Evolutionary conservation across 1,140 invertebrate genomes (phyloP), one percentile per base, ranked within the genome.

Genomic region (Heliothis subflexa): DNA sequence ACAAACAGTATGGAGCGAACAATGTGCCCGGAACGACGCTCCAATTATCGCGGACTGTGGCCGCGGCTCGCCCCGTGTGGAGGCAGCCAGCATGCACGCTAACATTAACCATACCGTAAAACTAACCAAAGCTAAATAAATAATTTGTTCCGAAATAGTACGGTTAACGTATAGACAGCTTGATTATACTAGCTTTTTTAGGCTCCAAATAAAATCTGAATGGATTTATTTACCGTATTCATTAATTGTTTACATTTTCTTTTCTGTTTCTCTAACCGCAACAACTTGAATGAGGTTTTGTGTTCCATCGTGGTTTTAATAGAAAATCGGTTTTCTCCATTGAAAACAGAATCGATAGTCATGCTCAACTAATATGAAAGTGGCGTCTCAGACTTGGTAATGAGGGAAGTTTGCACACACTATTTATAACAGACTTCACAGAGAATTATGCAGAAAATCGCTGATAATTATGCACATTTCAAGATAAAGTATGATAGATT

Each of bases 1-100:
- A 87, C 84, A 84, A 84, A 84, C 74, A 77, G 57, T 72, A 61
- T 74, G 79, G 76, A 81, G 76, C 79, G 79, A 76, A 88, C 82
- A 84, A 79, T 81, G 75, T 77, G 61, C 64, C 84, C 85, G 86
- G 87, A 89, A 89, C 86, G 79, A 86, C 83, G 86, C 86, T 87
- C 85, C 85, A 89, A 86, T 89, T 87, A 86, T 81, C 78, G 73
- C 79, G 49, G 71, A 81, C 50, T 28, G 47, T 70, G 47, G 47
- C 16, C 18, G 18, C 21, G 55, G 33, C 52, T n/a, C 70, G 59
- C 72, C 73, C 54, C 40, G 78, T 71, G 50, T 75, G 75, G 73
- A 76, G 78, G 78, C 72, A 68, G 57, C 80, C 78, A 76, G 64
- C 73, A n/a, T 78, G 47, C 64, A 80, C 14, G 18, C 18, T 11